Conservation (phyloP, 2,888 invertebrate genomes). For the Microplitis manilae region DNA sequence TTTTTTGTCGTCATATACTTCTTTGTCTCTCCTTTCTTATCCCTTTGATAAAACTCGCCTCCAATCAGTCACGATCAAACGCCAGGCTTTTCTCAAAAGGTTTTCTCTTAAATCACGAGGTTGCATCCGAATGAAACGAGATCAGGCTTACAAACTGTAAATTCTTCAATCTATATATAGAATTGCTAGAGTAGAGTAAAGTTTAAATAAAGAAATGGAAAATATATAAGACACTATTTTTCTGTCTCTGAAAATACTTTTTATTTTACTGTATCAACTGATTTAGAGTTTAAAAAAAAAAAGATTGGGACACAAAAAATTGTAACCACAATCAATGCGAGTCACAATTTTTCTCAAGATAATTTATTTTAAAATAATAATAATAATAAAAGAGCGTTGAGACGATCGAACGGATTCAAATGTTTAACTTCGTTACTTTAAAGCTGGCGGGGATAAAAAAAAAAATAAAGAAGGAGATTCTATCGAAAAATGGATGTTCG, state of each 20-base stretch:
- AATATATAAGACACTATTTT: not conserved
- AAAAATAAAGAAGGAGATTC: conserved; percentile 17
- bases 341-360: not conserved
- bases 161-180: conserved; percentile 3
- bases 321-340: not conserved
- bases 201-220: conserved; percentile 4
- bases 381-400: conserved; percentile 11
- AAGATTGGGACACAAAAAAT: not conserved
- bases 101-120: conserved; percentile 22
- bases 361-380: not conserved
- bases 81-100: conserved; percentile 15
- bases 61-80: conserved; percentile 18
- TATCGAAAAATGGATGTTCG: conserved; percentile 10
- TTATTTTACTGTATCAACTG: conserved; percentile 30
- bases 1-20: not conserved
- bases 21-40: conserved; percentile 4
- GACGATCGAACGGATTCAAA: conserved; percentile 32
- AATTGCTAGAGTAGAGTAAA: not conserved
- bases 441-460: conserved; percentile 8
- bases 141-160: conserved; percentile 17
- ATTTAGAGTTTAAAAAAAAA: not conserved
- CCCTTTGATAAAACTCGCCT: conserved; percentile 10
- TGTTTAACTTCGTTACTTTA: conserved; percentile 36
- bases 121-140: conserved; percentile 29
- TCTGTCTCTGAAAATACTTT: conserved; percentile 7